Base-by-base conservation (phyloP, 2,797 vertebrate species). In the Hipposideros larvatus region DNA sequence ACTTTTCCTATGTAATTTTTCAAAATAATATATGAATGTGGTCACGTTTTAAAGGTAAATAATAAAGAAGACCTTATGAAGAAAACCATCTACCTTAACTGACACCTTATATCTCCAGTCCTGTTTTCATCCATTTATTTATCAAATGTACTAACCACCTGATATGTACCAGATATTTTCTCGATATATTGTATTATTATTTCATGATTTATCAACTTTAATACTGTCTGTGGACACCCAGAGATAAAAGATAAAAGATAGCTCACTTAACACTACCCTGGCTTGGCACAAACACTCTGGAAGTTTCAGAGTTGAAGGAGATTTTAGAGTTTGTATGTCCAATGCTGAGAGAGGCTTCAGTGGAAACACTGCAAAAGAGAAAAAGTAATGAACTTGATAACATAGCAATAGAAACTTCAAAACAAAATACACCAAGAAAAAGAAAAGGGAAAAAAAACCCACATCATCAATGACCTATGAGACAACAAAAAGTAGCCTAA, bases 141-240 rank as follows among this genome's bases (percentile, higher is more conserved):
- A 51, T 59, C 53, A 95, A 66, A 74, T 83, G n/a, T 61, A 21
- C 82, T 59, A 75, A 68, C 11, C 31, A 92, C 24, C 21, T 57
- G 59, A 59, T 41, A 59, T 59, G 22, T 26, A 37, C 41, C 19
- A 78, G 46, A 22, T 78, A 43, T 57, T 53, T 87, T 87, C 24
- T 51, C 75, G 53, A 48, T 82, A 48, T 41, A 48, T 43, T 68
- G 16, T 51, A 75, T 66, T 43, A 90, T 53, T 70, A 28, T 53
- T 22, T 11, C 21, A 63, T 83, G 34, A 92, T 63, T 75, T 88
- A 70, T 88, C 43, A 83, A 59, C 41, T 82, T 92, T 83, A 77
- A 61, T 70, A 53, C 13, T 41, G 59, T 43, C 5, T 66, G 46
- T 59, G 75, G 41, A 53, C 53, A 53, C 13, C 6, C 9, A 37